phyloP scores from a whole-genome alignment of 2,888 invertebrate genomes.

The Brachypalpus laphriformis region DNA sequence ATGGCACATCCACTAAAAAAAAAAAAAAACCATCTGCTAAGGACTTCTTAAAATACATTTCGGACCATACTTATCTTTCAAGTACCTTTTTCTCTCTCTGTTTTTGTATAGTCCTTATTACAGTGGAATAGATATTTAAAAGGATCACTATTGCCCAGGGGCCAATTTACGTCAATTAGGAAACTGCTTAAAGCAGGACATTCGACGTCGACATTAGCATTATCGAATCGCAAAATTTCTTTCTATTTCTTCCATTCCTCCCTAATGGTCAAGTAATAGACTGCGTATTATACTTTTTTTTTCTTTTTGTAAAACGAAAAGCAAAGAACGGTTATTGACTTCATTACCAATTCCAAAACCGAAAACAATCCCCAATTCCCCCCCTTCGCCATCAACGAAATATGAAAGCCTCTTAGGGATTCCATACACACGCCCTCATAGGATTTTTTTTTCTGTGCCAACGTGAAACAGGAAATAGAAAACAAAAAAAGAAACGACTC shows the following conservation, averaged over 20 bases:
- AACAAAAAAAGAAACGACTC: background rate
- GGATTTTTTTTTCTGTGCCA: background rate
- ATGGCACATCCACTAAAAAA: no score
- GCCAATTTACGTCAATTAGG: slow-evolving; percentile 57
- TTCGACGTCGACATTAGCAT: slow-evolving; percentile 29
- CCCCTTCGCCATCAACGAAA: background rate
- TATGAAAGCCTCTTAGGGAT: slow-evolving; percentile 47
- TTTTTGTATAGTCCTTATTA: slow-evolving; percentile 2
- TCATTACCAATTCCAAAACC: slow-evolving; percentile 49
- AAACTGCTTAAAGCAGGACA: slow-evolving; percentile 29
- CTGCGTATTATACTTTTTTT: background rate
- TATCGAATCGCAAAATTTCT: background rate
- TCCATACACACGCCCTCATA: slow-evolving; percentile 8
- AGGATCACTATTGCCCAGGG: slow-evolving; percentile 9
- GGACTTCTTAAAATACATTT: no score
- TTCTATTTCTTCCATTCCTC: background rate
- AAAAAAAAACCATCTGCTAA: background rate
- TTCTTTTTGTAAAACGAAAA: background rate
- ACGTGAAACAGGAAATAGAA: background rate
- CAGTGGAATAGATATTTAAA: slow-evolving; percentile 1
- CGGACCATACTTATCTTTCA: no score
- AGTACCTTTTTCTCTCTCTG: no score
- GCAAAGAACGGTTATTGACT: slow-evolving; percentile 21
- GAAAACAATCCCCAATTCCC: slow-evolving; percentile 26
- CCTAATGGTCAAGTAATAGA: slow-evolving; percentile 45